Evolutionary conservation across 1,140 invertebrate genomes (phyloP).

Genomic region (Bombus haemorrhoidalis): DNA sequence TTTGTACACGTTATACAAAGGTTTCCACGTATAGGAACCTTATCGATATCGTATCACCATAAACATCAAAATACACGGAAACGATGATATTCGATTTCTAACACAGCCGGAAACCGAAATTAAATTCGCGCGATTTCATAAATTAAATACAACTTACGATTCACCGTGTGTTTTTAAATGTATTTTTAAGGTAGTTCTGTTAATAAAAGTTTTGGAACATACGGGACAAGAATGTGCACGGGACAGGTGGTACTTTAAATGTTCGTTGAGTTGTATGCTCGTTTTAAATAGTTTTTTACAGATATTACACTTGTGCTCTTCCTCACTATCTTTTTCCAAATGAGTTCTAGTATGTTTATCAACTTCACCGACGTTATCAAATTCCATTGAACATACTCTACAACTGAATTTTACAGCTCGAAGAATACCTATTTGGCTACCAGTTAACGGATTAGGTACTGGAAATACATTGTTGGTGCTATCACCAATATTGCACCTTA

Average conservation of each 20-base stretch:
- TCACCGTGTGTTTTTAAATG: conserved; percentile 71
- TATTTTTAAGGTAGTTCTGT: conserved; percentile 68
- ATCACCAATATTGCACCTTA: conserved; percentile 47
- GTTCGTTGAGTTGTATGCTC: conserved; percentile 56
- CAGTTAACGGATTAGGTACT: conserved; percentile 60
- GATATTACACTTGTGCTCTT: conserved; percentile 67
- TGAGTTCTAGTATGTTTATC: conserved; percentile 73
- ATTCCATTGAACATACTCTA: conserved; percentile 70
- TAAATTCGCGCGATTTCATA: background rate
- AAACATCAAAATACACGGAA: background rate
- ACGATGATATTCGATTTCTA: background rate
- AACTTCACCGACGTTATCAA: conserved; percentile 69
- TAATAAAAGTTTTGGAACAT: conserved; percentile 74
- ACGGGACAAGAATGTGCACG: conserved; percentile 67
- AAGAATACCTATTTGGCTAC: conserved; percentile 66
- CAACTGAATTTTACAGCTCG: conserved; percentile 72
- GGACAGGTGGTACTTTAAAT: conserved; percentile 69
- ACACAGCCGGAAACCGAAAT: background rate
- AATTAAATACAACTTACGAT: conserved; percentile 1
- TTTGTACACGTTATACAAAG: conserved; percentile 26
- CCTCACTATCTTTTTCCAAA: conserved; percentile 47
- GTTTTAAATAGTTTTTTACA: conserved; percentile 69
- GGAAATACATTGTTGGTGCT: conserved; percentile 54
- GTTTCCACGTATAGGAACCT: background rate
- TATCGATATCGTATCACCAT: background rate